These are phyloP conservation scores for Phanerotoma sp. DNA, from an alignment of 2,888 invertebrate genomes.

Conservation along the genomic window DNA sequence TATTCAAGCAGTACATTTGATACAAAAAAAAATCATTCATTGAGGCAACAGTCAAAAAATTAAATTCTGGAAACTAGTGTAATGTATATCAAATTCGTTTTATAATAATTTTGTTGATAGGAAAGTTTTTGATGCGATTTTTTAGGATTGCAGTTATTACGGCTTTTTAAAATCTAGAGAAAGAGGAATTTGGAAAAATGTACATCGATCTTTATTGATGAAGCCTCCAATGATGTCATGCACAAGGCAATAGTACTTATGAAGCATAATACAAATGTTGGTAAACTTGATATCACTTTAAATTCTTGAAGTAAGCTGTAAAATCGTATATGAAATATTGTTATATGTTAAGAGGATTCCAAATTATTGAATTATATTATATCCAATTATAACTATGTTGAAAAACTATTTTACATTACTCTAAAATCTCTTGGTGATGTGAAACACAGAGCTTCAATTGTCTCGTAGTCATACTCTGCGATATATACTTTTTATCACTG, in stretches of 20 bases:
- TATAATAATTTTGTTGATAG: too few species aligned
- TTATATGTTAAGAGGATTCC: background rate
- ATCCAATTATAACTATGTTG: too few species aligned
- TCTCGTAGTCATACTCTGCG: slow-evolving; percentile 20
- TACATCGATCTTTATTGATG: slow-evolving; percentile 36
- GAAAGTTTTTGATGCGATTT: too few species aligned
- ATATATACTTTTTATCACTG: background rate
- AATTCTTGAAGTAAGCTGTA: slow-evolving; percentile 35
- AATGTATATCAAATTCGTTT: too few species aligned
- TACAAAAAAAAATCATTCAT: too few species aligned
- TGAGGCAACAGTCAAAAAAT: too few species aligned
- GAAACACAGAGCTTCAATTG: slow-evolving; percentile 32
- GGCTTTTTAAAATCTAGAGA: too few species aligned
- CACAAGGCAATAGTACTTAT: slow-evolving; percentile 38
- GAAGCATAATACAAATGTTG: slow-evolving; percentile 41
- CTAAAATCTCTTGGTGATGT: slow-evolving; percentile 33
- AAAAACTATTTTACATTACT: slow-evolving; percentile 26
- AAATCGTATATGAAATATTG: background rate
- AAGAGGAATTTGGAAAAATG: slow-evolving; percentile 13
- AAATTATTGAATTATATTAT: too few species aligned
- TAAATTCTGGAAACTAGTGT: too few species aligned
- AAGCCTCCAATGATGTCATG: slow-evolving; percentile 39
- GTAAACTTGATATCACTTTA: slow-evolving; percentile 32
- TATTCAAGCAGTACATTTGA: too few species aligned
- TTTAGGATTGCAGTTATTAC: too few species aligned